Evolutionary conservation across 2,113 vertebrate genomes (phyloP), one percentile per base, ranked within the genome.

Genomic region (Cyprinodon variegatus): DNA sequence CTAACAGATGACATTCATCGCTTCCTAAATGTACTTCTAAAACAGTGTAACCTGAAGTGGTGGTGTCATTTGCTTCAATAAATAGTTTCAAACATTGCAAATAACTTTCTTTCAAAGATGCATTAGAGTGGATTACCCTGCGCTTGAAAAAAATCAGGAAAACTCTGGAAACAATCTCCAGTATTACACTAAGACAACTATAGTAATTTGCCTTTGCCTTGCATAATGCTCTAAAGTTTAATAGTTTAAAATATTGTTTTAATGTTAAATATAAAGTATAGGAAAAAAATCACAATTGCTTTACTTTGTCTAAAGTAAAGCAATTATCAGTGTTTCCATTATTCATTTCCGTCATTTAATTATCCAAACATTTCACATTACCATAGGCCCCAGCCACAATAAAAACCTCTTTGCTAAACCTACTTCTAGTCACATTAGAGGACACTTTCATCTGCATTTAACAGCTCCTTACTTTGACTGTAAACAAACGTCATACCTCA

Each of bases 391-490:
- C 65, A 70, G 66, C 76, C 65, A 64, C 68, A 78, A 81, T 67
- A 88, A 80, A 75, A 65, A 71, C 1, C 29, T 29, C 68, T 41
- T 29, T 50, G 77, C 14, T 72, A 67, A 70, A 63, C 83, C 74
- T 74, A 72, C 70, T 76, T 78, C 77, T 62, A 74, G 72, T 77
- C 74, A 68, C 61, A 82, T 63, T 68, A 75, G 61, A 80, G 36
- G 69, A 83, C 70, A 73, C 37, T 74, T 81, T 78, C 11, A 80
- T 43, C 68, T 65, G 53, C 69, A 78, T 63, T 61, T 57, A 38
- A 78, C 17, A 67, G 61, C 64, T 62, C 40, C 59, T 57, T 57
- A 57, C 6, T 57, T 57, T 57, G 50, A 57, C 2, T 6, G 20
- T 53, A 53, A 53, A 53, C 17, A 53, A 14, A 53, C 50, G n/a